Base-by-base conservation (phyloP, 2,888 invertebrate genomes). In the Tupiocoris notatus region DNA sequence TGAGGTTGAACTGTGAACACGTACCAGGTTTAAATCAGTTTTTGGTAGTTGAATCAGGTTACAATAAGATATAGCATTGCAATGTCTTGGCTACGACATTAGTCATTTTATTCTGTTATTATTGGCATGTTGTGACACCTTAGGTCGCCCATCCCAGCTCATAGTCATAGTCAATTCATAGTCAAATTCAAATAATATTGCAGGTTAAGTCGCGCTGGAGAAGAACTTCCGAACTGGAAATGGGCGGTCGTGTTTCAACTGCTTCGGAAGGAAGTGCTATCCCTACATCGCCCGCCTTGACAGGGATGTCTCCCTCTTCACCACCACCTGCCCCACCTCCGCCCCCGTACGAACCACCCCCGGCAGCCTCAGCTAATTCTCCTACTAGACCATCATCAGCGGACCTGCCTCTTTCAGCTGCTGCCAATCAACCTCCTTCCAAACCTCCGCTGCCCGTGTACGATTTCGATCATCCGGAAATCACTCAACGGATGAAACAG, bases 181-280 rank as follows among this genome's bases (percentile, higher is more conserved):
- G n/a, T n/a, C n/a, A n/a, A n/a, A n/a, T n/a, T n/a, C n/a, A n/a
- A n/a, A n/a, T n/a, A n/a, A n/a, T n/a, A n/a, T 39, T 39, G 6
- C 39, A 39, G 39, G 91, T 92, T 0, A 92, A 92, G 82, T 92
- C 92, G 12, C 86, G 92, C 12, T 92, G 92, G 92, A 84, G 92
- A 77, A 85, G 91, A 79, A 91, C 91, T 0, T 90, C 91, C 83
- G 92, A 92, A 82, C 84, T 91, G 75, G 92, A 91, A 83, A 89
- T 90, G 89, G 84, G 84, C 23, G 75, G 77, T 20, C 59, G 78
- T 20, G 16, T 64, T 63, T 54, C 59, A 23, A 54, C 20, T 21
- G 6, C 3, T 12, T 3, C 3, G 6, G 6, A 3, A 7, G 59
- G n/a, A 59, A n/a, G 7, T 59, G 20, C 59, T n/a, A 59, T 18